Percentiles rank a stretch among this genome's conserved stretches.
phyloP scores from a whole-genome alignment of 2,797 vertebrate genomes.

The Enteromius treurensis region DNA sequence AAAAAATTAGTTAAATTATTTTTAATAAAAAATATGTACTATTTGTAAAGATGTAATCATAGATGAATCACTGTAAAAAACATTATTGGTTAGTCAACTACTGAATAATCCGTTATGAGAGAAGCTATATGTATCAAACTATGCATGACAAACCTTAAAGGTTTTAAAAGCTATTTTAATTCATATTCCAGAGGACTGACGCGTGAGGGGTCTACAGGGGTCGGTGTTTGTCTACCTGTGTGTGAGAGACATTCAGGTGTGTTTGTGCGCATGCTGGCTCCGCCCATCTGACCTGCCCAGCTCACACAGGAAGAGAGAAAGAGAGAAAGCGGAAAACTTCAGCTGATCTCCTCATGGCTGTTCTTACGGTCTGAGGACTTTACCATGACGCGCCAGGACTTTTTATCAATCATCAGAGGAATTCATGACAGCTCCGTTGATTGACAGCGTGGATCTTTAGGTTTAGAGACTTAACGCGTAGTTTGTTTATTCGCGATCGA shows the following conservation, averaged over 20 bases:
- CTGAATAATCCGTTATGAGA: too few species aligned
- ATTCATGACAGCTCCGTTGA: background rate
- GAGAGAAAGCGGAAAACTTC: slow-evolving; percentile 35
- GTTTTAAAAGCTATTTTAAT: too few species aligned
- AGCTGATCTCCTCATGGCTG: slow-evolving; percentile 13
- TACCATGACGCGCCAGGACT: slow-evolving; percentile 9
- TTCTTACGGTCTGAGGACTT: background rate
- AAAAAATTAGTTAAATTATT: too few species aligned
- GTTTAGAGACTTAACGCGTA: background rate
- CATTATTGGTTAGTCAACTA: too few species aligned
- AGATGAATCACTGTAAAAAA: too few species aligned
- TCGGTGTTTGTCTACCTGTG: slow-evolving; percentile 26
- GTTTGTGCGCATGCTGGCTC: background rate
- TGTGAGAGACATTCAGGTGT: slow-evolving; percentile 28
- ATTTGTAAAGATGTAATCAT: too few species aligned
- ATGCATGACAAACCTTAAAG: too few species aligned
- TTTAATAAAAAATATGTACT: too few species aligned
- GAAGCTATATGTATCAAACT: too few species aligned
- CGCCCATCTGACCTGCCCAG: slow-evolving; percentile 38
- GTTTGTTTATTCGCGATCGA: slow-evolving; percentile 14
- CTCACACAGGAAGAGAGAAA: slow-evolving; percentile 37
- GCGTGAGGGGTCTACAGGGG: background rate
- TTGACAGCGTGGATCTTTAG: slow-evolving; percentile 3
- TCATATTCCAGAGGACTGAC: background rate
- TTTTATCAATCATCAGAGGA: background rate